These are phyloP conservation scores for Kryptolebias marmoratus DNA, from an alignment of 2,113 vertebrate genomes.

Conservation along the genomic window DNA sequence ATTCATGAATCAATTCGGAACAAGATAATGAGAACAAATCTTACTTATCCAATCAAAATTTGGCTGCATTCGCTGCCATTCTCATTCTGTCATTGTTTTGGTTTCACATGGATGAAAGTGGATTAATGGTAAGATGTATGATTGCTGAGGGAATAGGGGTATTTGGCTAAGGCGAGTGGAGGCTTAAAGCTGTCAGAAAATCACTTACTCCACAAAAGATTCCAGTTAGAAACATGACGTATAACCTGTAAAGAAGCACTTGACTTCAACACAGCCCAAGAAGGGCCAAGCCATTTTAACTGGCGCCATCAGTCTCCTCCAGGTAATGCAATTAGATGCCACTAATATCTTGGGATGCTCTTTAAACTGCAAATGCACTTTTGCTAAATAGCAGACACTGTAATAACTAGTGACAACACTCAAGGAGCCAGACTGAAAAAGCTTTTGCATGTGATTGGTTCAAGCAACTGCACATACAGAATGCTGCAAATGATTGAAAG, in stretches of 20 bases:
- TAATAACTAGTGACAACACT: constrained; percentile 84
- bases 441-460: constrained; percentile 72
- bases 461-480: constrained; percentile 67
- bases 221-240: constrained; percentile 81
- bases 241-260: constrained; percentile 83
- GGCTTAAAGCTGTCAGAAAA: constrained; percentile 80
- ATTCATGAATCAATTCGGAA: constrained; percentile 55
- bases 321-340: constrained; percentile 87
- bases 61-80: constrained; percentile 60
- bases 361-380: constrained; percentile 85
- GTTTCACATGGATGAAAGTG: constrained; percentile 63
- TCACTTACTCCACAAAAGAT: constrained; percentile 84
- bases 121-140: constrained; percentile 69
- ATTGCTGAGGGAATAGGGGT: constrained; percentile 57
- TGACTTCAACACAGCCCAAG: constrained; percentile 81
- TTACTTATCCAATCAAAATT: constrained; percentile 61
- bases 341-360: constrained; percentile 86
- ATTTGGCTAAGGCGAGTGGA: constrained; percentile 57
- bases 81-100: constrained; percentile 64
- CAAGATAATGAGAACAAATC: constrained; percentile 54
- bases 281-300: constrained; percentile 80
- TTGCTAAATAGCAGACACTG: constrained; percentile 80
- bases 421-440: constrained; percentile 72
- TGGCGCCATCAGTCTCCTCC: constrained; percentile 85
- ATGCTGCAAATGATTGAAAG: constrained; percentile 60